Conservation (phyloP, 2,888 invertebrate genomes). For the Athalia circularis region DNA sequence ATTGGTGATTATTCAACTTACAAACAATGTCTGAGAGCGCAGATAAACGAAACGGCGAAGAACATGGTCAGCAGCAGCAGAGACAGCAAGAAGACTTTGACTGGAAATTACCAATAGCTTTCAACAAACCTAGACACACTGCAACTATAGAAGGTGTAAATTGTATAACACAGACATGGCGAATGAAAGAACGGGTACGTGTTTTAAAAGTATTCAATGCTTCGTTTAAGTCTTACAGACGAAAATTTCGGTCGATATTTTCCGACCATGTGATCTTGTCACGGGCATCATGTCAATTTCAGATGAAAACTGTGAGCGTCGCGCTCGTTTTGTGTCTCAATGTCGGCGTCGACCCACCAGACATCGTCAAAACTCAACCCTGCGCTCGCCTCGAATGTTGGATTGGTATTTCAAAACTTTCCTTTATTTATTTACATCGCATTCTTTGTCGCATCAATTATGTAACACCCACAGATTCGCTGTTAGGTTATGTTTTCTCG, state of each 20-base stretch:
- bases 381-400: slow-evolving; percentile 97
- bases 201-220: slow-evolving; percentile 37
- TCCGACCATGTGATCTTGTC: slow-evolving; percentile 38
- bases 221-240: slow-evolving; percentile 8
- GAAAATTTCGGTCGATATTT: slow-evolving; percentile 27
- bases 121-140: slow-evolving; percentile 84
- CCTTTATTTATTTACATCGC: slow-evolving; percentile 55
- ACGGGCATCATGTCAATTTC: slow-evolving; percentile 64
- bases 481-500: slow-evolving; percentile 59
- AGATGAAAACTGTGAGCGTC: slow-evolving; percentile 99
- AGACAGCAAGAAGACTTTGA: slow-evolving; percentile 76
- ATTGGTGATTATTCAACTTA: slow-evolving; percentile 29
- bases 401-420: slow-evolving; percentile 82
- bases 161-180: slow-evolving; percentile 87
- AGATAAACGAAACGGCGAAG: slow-evolving; percentile 45
- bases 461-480: slow-evolving; percentile 52
- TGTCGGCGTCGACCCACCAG: slow-evolving; percentile 99
- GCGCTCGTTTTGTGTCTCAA: slow-evolving; percentile 98
- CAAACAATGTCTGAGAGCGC: slow-evolving; percentile 39
- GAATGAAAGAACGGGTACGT: slow-evolving; percentile 92
- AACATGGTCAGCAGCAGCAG: slow-evolving; percentile 50
- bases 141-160: slow-evolving; percentile 83
- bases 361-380: slow-evolving; percentile 97
- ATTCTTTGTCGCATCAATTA: slow-evolving; percentile 54
- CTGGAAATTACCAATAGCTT: slow-evolving; percentile 84